These are phyloP conservation scores for Doris montereyensis DNA, from an alignment of 2,888 invertebrate species.

Conservation along the genomic window DNA sequence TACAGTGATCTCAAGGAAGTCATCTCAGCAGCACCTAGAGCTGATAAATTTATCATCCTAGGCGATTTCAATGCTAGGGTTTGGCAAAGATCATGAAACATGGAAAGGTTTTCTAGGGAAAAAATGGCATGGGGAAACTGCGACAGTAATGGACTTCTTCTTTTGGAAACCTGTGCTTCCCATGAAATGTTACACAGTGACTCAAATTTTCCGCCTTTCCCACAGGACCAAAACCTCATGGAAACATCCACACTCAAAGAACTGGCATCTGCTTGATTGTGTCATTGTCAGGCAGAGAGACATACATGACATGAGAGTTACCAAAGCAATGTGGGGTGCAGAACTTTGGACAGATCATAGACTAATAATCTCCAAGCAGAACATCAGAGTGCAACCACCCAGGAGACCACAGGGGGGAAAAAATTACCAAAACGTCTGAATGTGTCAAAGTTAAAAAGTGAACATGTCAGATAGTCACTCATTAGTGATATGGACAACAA, in stretches of 20 bases:
- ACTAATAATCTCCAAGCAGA: conserved; percentile 14
- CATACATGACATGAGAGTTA: conserved; percentile 27
- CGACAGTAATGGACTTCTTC: conserved; percentile 15
- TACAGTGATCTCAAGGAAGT: not conserved
- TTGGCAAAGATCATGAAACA: not conserved
- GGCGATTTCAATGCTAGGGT: conserved; percentile 19
- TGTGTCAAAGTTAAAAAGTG: too few species aligned
- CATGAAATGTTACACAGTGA: conserved; percentile 23
- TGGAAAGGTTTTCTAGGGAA: conserved; percentile 5
- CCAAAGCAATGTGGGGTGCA: conserved; percentile 29
- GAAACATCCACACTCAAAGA: conserved; percentile 31
- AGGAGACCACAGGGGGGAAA: conserved; percentile 8
- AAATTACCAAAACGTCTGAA: too few species aligned
- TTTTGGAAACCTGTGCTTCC: conserved; percentile 4
- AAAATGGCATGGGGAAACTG: conserved; percentile 14
- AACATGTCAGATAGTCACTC: too few species aligned
- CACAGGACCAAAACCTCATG: conserved; percentile 28
- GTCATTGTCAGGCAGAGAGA: conserved; percentile 31
- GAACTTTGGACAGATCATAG: conserved; percentile 37
- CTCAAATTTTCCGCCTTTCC: conserved; percentile 10
- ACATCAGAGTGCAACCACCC: not conserved
- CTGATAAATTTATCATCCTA: conserved; percentile 17
- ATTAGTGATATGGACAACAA: too few species aligned
- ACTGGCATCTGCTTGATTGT: conserved; percentile 31
- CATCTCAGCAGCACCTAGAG: conserved; percentile 6